Conservation (phyloP, 2,113 vertebrate genomes). For the Scolopax mira region DNA sequence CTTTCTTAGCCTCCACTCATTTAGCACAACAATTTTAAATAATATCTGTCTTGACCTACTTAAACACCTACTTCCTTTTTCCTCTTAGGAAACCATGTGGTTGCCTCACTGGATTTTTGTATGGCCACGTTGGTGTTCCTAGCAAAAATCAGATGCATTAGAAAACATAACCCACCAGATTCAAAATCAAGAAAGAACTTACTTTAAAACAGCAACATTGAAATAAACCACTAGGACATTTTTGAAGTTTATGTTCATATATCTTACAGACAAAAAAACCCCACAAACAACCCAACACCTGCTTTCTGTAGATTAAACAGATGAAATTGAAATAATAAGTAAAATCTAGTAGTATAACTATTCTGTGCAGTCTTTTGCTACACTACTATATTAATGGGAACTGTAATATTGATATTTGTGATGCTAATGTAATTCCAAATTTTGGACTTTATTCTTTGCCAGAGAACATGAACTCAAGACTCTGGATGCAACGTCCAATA, state of each 20-base stretch:
- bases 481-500: not conserved
- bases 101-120: not conserved
- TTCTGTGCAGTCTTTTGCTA: not conserved
- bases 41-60: not conserved
- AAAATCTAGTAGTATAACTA: not conserved
- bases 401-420: not conserved
- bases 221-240: not conserved
- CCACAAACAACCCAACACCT: not conserved
- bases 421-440: not conserved
- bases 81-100: not conserved
- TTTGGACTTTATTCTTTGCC: not conserved
- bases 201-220: not conserved
- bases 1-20: not conserved
- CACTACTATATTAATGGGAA: not conserved
- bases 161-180: not conserved
- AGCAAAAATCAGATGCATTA: not conserved
- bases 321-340: not conserved
- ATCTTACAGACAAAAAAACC: not conserved
- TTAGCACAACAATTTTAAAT: not conserved
- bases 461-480: not conserved
- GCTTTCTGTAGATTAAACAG: not conserved
- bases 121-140: not conserved
- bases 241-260: not conserved
- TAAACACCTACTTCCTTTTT: not conserved
- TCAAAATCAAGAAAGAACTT: not conserved